Percentiles rank a stretch among this genome's conserved stretches.
These are phyloP conservation scores for Parascotia fuliginaria DNA, from an alignment of 2,888 invertebrate genomes.

Conservation along the genomic window DNA sequence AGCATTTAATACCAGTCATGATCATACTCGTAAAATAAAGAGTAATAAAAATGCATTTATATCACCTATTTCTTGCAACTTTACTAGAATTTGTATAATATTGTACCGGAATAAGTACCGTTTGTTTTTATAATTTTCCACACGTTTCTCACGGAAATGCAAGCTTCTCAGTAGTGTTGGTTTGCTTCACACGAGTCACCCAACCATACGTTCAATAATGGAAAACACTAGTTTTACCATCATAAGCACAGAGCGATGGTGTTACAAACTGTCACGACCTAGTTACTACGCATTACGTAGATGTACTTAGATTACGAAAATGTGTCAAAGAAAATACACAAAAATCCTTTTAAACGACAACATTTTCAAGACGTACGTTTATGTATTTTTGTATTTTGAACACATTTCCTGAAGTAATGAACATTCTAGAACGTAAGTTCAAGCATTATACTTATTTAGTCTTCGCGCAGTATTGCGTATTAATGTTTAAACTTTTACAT, in stretches of 20 bases:
- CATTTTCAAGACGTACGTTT: too few species aligned
- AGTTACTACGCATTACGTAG: conserved; percentile 21
- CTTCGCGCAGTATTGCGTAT: too few species aligned
- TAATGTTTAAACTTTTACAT: too few species aligned
- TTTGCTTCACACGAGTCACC: conserved; percentile 63
- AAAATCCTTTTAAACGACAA: conserved; percentile 16
- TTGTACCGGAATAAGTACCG: conserved; percentile 32
- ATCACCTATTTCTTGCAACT: neutral
- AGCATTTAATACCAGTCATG: too few species aligned
- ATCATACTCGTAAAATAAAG: too few species aligned
- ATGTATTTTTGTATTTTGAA: too few species aligned
- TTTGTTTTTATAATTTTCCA: conserved; percentile 36
- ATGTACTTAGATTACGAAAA: conserved; percentile 12
- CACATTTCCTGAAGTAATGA: too few species aligned
- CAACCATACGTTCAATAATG: conserved; percentile 66
- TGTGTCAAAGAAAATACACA: conserved; percentile 7
- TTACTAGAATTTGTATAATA: conserved; percentile 3
- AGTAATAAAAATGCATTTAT: neutral
- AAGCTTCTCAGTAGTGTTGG: conserved; percentile 38
- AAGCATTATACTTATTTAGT: too few species aligned
- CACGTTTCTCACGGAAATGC: conserved; percentile 46
- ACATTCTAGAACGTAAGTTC: too few species aligned
- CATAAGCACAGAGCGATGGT: conserved; percentile 28
- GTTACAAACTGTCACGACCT: conserved; percentile 27
- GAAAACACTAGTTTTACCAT: conserved; percentile 67